Conservation (phyloP, 2,113 vertebrate genomes). For the Polypterus bichir region DNA sequence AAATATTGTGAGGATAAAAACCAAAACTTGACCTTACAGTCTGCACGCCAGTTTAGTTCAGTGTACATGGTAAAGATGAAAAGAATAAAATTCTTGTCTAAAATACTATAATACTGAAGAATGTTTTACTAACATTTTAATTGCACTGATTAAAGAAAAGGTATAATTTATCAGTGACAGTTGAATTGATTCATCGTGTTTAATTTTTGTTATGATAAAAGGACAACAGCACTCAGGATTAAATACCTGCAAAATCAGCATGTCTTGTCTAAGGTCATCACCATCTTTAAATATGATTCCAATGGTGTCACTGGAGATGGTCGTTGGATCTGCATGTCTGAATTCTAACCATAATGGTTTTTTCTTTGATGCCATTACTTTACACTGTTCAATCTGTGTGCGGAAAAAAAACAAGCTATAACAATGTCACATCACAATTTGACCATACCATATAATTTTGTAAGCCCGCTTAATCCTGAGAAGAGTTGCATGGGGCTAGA, state of each 20-base stretch:
- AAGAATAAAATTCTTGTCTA: too few species aligned
- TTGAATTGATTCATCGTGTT: too few species aligned
- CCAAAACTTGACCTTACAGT: too few species aligned
- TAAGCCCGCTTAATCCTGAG: neutral
- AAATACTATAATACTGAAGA: too few species aligned
- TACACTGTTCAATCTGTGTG: conserved; percentile 87
- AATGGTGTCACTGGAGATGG: conserved; percentile 82
- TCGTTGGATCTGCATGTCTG: conserved; percentile 79
- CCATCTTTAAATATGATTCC: conserved; percentile 97
- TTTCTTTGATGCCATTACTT: conserved; percentile 98
- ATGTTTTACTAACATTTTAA: too few species aligned
- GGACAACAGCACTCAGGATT: neutral
- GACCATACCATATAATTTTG: neutral
- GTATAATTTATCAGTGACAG: too few species aligned
- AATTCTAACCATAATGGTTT: conserved; percentile 97
- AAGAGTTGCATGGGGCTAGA: neutral
- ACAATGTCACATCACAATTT: neutral
- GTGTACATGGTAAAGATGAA: too few species aligned
- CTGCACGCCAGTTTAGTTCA: too few species aligned
- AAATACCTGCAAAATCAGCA: conserved; percentile 92
- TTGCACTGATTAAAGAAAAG: too few species aligned
- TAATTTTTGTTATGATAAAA: too few species aligned
- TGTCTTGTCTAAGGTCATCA: conserved; percentile 91
- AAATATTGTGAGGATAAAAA: too few species aligned
- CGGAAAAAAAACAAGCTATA: neutral